Evolutionary conservation across 2,113 vertebrate species (phyloP).

Genomic region (Limanda limanda): DNA sequence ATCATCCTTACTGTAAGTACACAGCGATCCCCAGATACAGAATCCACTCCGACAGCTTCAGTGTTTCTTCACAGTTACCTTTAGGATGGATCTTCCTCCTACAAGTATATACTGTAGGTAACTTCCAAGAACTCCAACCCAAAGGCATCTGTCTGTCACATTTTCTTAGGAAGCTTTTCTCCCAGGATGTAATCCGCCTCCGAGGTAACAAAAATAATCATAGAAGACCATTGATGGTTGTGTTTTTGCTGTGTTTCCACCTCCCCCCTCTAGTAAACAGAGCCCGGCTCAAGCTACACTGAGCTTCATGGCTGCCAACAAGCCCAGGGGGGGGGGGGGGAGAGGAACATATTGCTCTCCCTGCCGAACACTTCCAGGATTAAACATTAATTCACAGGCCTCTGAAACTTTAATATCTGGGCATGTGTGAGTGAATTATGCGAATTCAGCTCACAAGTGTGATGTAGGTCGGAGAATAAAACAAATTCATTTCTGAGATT

Average conservation of each 20-base stretch:
- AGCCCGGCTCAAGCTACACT: constrained; percentile 30
- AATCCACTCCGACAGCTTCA: constrained; percentile 14
- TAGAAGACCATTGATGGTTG: constrained; percentile 35
- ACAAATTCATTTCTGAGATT: constrained; percentile 27
- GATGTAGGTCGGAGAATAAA: constrained; percentile 18
- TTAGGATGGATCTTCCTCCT: constrained; percentile 1
- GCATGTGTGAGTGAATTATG: constrained; percentile 49
- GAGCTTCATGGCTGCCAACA: constrained; percentile 69
- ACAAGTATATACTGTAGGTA: background rate
- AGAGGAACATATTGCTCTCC: constrained; percentile 80
- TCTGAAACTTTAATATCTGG: constrained; percentile 80
- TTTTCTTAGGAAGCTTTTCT: constrained; percentile 17
- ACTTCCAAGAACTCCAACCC: constrained; percentile 34
- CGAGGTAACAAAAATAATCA: constrained; percentile 51
- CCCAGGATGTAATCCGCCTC: constrained; percentile 44
- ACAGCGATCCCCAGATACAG: background rate
- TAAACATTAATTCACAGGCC: constrained; percentile 78
- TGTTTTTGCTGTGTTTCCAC: constrained; percentile 27
- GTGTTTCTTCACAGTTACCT: constrained; percentile 11
- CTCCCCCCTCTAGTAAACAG: constrained; percentile 57
- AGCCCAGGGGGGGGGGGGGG: constrained; percentile 62
- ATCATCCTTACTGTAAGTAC: constrained; percentile 18
- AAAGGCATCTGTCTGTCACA: constrained; percentile 20
- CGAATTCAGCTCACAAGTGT: constrained; percentile 41
- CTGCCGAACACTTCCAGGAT: constrained; percentile 75